A percentile compares a stretch with the other conserved stretches of the same genome.
phyloP scores from a whole-genome alignment of 2,797 vertebrate genomes.

The Periophthalmus magnuspinnatus region DNA sequence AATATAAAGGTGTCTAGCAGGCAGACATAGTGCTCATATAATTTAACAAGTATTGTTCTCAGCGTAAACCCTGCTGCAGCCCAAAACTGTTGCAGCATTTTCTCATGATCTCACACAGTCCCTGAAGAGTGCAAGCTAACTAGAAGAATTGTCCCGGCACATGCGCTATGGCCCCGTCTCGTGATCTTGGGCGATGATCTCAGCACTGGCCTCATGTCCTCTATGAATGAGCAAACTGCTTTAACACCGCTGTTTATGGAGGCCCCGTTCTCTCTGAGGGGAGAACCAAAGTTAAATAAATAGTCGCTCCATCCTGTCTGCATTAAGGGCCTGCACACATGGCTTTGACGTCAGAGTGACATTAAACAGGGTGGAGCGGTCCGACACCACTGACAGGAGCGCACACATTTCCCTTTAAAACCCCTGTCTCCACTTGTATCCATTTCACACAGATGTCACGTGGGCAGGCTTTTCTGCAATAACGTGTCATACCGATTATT shows the following conservation, averaged over 20 bases:
- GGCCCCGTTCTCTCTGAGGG: slow-evolving; percentile 59
- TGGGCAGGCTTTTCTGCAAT: background rate
- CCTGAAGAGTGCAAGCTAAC: background rate
- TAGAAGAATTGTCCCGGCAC: slow-evolving; percentile 1
- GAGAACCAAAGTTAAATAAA: slow-evolving; percentile 78
- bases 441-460: background rate
- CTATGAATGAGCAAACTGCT: slow-evolving; percentile 54
- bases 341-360: slow-evolving; percentile 79
- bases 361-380: slow-evolving; percentile 76
- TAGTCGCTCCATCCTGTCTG: slow-evolving; percentile 74
- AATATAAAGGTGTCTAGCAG: background rate
- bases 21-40: background rate
- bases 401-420: slow-evolving; percentile 31
- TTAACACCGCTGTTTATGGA: slow-evolving; percentile 67
- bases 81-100: background rate
- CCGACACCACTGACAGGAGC: slow-evolving; percentile 50
- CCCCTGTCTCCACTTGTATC: slow-evolving; percentile 13
- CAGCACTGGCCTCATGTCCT: slow-evolving; percentile 47
- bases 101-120: slow-evolving; percentile 11
- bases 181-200: slow-evolving; percentile 51
- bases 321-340: slow-evolving; percentile 73
- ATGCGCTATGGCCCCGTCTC: slow-evolving; percentile 19
- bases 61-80: slow-evolving; percentile 5
- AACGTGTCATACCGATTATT: no score
- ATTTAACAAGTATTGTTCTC: background rate